These are phyloP conservation scores for Rhizomys pruinosus DNA, from an alignment of 2,113 vertebrate species.

Conservation along the genomic window DNA sequence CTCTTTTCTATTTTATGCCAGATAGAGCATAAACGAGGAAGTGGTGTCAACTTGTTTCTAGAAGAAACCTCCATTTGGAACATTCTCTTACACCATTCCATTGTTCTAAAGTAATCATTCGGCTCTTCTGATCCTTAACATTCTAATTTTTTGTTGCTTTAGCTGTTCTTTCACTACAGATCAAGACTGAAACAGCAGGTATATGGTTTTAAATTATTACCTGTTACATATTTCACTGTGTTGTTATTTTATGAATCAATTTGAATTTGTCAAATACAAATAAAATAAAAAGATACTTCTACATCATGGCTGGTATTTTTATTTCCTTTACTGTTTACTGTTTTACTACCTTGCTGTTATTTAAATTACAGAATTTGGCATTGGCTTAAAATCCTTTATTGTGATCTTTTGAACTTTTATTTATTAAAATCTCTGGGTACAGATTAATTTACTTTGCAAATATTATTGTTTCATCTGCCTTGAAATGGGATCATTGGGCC, in stretches of 20 bases:
- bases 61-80: not conserved
- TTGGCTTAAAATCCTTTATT: not conserved
- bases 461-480: conserved; percentile 66
- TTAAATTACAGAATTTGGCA: conserved; percentile 43
- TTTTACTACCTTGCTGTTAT: conserved; percentile 1
- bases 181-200: conserved; percentile 23
- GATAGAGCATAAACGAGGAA: not conserved
- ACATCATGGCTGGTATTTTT: not conserved
- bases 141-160: not conserved
- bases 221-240: not conserved
- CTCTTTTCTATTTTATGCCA: not conserved
- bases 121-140: not conserved
- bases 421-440: conserved; percentile 67
- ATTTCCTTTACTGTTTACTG: not conserved
- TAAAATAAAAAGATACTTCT: not conserved
- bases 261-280: conserved; percentile 11
- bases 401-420: conserved; percentile 53
- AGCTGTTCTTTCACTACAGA: not conserved
- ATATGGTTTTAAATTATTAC: conserved; percentile 22
- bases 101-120: conserved; percentile 40
- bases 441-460: conserved; percentile 73
- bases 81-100: not conserved
- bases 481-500: conserved; percentile 49
- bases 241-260: conserved; percentile 1
- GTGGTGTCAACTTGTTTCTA: not conserved